Evolutionary conservation across 92 coral and sea anemone genomes (phyloP).

Genomic region (Pocillopora grandis): DNA sequence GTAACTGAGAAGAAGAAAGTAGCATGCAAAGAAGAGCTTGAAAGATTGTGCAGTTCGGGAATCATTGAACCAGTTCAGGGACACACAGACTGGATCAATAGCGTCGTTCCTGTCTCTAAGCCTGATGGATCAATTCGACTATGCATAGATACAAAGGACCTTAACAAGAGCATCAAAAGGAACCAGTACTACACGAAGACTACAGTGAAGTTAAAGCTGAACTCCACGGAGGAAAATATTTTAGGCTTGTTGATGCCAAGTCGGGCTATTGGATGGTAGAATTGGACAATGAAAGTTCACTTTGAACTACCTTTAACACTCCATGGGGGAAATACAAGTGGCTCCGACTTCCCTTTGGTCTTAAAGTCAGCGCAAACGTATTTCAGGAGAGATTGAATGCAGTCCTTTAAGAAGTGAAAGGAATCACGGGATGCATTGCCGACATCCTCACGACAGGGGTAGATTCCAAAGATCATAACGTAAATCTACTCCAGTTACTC

Average conservation of each 20-base stretch:
- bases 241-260: neutral
- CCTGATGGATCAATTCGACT: slow-evolving; percentile 56
- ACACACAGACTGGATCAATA: slow-evolving; percentile 20
- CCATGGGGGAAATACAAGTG: slow-evolving; percentile 23
- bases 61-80: slow-evolving; percentile 15
- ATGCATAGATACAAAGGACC: neutral
- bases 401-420: neutral
- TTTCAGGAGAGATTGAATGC: slow-evolving; percentile 21
- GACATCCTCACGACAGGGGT: slow-evolving; percentile 9
- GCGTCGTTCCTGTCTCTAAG: slow-evolving; percentile 3
- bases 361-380: slow-evolving; percentile 17
- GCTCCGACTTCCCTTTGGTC: neutral
- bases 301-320: neutral
- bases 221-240: slow-evolving; percentile 14
- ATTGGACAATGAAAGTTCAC: neutral
- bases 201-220: slow-evolving; percentile 14
- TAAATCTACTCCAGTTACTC: slow-evolving; percentile 13
- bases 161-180: neutral
- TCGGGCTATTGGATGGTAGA: neutral
- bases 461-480: slow-evolving; percentile 16
- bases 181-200: neutral
- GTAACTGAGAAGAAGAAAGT: slow-evolving; percentile 18
- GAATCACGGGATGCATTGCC: neutral
- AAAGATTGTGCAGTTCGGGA: slow-evolving; percentile 19
- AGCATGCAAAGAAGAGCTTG: slow-evolving; percentile 18